These are phyloP conservation scores for Falco columbarius DNA, from an alignment of 2,797 vertebrate species.

Conservation along the genomic window DNA sequence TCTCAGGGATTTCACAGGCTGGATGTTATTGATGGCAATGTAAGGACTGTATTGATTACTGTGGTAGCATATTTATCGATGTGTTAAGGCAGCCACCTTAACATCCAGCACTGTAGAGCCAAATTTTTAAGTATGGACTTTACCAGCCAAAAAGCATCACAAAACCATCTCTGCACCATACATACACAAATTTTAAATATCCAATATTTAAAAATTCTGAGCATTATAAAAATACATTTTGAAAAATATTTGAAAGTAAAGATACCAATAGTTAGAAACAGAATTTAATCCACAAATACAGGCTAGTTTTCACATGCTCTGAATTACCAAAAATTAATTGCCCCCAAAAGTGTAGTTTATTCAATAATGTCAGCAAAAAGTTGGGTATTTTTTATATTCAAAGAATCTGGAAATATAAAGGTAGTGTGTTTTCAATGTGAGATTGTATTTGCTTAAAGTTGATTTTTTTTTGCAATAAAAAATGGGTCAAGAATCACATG, in stretches of 20 bases:
- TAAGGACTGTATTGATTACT: not conserved
- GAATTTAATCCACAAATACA: not conserved
- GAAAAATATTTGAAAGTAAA: not conserved
- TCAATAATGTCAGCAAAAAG: not conserved
- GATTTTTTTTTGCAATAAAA: not conserved
- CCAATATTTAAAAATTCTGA: rapidly evolving
- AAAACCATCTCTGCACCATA: not conserved
- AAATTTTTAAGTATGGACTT: not conserved
- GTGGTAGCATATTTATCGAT: not conserved
- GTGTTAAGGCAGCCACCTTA: not conserved
- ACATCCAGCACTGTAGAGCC: not conserved
- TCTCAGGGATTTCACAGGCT: not conserved
- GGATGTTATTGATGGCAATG: not conserved
- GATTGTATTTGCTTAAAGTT: not conserved
- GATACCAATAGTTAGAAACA: not conserved
- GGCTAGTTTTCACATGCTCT: not conserved
- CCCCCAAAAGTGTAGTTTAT: not conserved
- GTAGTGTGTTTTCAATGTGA: not conserved
- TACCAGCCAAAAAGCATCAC: not conserved
- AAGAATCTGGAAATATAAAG: not conserved
- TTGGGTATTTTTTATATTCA: not conserved
- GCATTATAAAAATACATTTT: not conserved
- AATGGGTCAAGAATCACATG: not conserved
- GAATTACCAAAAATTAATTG: not conserved
- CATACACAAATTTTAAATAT: too few species aligned